Evolutionary conservation across 2,797 vertebrate species (phyloP).

Genomic region (Psittacula derbiana): DNA sequence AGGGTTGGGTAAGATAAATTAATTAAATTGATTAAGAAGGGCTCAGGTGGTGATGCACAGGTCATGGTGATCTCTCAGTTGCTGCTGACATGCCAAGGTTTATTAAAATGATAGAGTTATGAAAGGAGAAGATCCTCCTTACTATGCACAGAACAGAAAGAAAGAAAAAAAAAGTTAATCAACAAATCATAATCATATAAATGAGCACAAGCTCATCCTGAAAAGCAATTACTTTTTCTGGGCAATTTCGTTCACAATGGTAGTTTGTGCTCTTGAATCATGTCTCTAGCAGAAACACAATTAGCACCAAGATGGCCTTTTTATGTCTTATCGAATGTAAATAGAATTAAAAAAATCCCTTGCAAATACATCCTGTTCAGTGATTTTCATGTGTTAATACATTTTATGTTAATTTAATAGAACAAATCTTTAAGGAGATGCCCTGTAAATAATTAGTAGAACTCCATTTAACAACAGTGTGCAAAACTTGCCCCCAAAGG

Average conservation of each 20-base stretch:
- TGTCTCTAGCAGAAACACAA: neutral
- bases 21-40: slow-evolving; percentile 29
- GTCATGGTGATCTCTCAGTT: neutral
- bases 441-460: neutral
- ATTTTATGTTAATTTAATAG: slow-evolving; percentile 10
- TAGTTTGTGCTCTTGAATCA: neutral
- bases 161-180: slow-evolving; percentile 9
- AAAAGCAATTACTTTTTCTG: slow-evolving; percentile 50
- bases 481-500: neutral
- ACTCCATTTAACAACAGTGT: neutral
- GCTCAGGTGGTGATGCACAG: slow-evolving; percentile 45
- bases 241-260: slow-evolving; percentile 16
- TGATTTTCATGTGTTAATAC: neutral
- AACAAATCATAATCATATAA: slow-evolving; percentile 49
- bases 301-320: slow-evolving; percentile 8
- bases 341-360: neutral
- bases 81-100: slow-evolving; percentile 19
- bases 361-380: neutral
- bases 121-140: slow-evolving; percentile 1
- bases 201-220: slow-evolving; percentile 25
- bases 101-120: slow-evolving; percentile 60
- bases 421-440: neutral
- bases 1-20: neutral
- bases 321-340: slow-evolving; percentile 22
- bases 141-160: neutral